Conservation (phyloP, 2,888 invertebrate genomes). For the Sminthurinus aureus region DNA sequence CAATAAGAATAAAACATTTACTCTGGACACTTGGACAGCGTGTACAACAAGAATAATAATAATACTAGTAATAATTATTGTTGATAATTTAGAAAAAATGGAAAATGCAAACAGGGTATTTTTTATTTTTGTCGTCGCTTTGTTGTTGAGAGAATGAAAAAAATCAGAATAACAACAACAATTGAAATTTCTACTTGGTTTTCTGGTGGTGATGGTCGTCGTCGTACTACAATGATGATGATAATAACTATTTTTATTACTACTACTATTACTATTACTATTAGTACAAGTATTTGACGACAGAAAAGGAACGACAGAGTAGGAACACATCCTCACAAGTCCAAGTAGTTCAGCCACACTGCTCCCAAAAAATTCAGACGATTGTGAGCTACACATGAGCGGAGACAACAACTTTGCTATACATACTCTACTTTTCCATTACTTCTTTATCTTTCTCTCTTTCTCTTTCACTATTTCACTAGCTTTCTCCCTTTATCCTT, state of each 20-base stretch:
- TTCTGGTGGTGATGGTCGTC: too few species aligned
- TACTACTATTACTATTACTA: too few species aligned
- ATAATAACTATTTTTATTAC: too few species aligned
- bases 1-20: not conserved
- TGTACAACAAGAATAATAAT: not conserved
- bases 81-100: too few species aligned
- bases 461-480: constrained; percentile 33
- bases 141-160: too few species aligned
- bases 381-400: constrained; percentile 29
- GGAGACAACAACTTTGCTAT: constrained; percentile 23
- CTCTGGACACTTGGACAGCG: too few species aligned
- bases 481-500: not conserved
- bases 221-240: too few species aligned
- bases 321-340: constrained; percentile 59
- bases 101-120: too few species aligned
- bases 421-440: constrained; percentile 28
- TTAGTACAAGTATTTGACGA: too few species aligned
- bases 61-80: not conserved
- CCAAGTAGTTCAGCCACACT: constrained; percentile 58
- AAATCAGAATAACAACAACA: too few species aligned
- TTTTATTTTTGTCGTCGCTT: too few species aligned
- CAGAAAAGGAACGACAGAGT: constrained; percentile 37
- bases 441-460: constrained; percentile 46
- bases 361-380: constrained; percentile 28
- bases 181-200: too few species aligned